Conservation (phyloP, 2,888 invertebrate genomes). For the Diarsia brunnea region DNA sequence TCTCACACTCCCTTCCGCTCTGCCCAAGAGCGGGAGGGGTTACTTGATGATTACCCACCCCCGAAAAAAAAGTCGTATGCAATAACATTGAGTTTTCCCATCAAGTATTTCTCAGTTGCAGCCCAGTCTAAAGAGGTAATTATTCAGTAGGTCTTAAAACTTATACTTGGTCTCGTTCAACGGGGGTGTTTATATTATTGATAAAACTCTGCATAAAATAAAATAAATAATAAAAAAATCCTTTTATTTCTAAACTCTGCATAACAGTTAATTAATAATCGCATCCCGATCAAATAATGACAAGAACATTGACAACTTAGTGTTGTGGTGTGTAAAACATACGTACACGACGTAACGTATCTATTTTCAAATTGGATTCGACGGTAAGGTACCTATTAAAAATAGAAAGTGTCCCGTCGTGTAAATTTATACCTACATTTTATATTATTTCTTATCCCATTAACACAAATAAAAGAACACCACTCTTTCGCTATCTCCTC, state of each 20-base stretch:
- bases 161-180: neutral
- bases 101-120: neutral
- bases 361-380: neutral
- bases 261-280: neutral
- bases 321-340: neutral
- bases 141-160: neutral
- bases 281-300: neutral
- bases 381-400: neutral
- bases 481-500: constrained; percentile 14
- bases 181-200: neutral
- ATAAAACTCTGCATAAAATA: no score
- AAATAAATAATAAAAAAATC: no score
- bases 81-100: neutral
- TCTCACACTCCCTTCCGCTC: no score
- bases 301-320: neutral
- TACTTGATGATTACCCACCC: no score
- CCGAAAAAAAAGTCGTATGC: no score
- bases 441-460: neutral
- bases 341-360: neutral
- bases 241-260: neutral
- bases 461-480: constrained; percentile 9
- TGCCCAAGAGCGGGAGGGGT: no score
- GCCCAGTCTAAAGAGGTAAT: neutral
- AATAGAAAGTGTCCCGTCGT: neutral
- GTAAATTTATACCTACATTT: neutral